Evolutionary conservation across 2,113 vertebrate species (phyloP).

Genomic region (Antidorcas marsupialis): DNA sequence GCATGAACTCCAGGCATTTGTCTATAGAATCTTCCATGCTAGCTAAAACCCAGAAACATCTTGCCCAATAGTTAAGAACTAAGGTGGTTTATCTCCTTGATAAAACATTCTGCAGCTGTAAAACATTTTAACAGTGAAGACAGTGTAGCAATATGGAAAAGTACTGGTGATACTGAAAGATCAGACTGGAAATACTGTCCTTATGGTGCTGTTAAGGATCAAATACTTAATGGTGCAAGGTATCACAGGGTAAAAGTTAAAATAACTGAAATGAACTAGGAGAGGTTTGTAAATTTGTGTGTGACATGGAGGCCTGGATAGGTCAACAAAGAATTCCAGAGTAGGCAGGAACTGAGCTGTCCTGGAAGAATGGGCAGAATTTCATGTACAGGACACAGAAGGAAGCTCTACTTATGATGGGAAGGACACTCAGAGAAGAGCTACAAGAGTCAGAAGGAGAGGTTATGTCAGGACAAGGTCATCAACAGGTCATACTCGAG

Average conservation of each 20-base stretch:
- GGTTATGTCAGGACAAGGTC: neutral
- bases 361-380: neutral
- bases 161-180: neutral
- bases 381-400: neutral
- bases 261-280: neutral
- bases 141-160: neutral
- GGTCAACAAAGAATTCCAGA: neutral
- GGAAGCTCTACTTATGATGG: neutral
- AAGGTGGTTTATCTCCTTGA: neutral
- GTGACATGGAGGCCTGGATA: neutral
- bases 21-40: neutral
- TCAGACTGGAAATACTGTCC: neutral
- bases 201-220: neutral
- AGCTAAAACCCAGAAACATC: neutral
- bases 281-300: neutral
- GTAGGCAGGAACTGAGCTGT: neutral
- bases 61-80: neutral
- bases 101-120: neutral
- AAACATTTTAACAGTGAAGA: neutral
- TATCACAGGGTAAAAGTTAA: neutral
- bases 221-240: neutral
- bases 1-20: neutral
- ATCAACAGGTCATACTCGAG: neutral
- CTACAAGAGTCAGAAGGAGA: neutral
- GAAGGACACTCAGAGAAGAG: neutral